Evolutionary conservation across 2,797 vertebrate species (phyloP).

Genomic region (Acanthurus tractus): DNA sequence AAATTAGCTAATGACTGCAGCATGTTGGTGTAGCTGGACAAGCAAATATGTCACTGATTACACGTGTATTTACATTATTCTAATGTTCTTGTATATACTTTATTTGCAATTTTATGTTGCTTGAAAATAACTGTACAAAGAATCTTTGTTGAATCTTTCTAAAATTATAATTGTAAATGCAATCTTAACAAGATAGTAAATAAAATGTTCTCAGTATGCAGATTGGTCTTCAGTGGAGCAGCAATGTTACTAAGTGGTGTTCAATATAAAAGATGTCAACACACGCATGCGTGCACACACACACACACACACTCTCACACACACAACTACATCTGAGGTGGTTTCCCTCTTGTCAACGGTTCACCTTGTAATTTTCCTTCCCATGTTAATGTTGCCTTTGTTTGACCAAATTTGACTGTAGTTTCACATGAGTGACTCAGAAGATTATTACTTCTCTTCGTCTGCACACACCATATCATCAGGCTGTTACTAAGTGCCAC

Average conservation of each 20-base stretch:
- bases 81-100: slow-evolving; percentile 84
- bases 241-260: neutral
- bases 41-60: slow-evolving; percentile 63
- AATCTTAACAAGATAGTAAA: slow-evolving; percentile 86
- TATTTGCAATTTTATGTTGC: slow-evolving; percentile 82
- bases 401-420: neutral
- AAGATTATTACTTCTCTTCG: neutral
- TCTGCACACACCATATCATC: neutral
- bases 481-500: slow-evolving; percentile 30
- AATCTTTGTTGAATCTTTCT: slow-evolving; percentile 79
- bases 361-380: neutral
- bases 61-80: slow-evolving; percentile 77
- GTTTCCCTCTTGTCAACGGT: neutral
- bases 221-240: slow-evolving; percentile 15
- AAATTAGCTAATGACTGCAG: slow-evolving; percentile 65
- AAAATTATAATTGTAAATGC: slow-evolving; percentile 82
- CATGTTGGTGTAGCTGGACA: slow-evolving; percentile 70
- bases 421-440: neutral
- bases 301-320: slow-evolving; percentile 4
- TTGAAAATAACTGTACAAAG: slow-evolving; percentile 87
- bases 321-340: neutral
- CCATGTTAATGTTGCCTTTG: slow-evolving; percentile 1
- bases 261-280: neutral
- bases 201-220: slow-evolving; percentile 82
- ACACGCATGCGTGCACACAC: neutral